Base-by-base conservation (phyloP, 2,113 vertebrate species). In the Piprites chloris region DNA sequence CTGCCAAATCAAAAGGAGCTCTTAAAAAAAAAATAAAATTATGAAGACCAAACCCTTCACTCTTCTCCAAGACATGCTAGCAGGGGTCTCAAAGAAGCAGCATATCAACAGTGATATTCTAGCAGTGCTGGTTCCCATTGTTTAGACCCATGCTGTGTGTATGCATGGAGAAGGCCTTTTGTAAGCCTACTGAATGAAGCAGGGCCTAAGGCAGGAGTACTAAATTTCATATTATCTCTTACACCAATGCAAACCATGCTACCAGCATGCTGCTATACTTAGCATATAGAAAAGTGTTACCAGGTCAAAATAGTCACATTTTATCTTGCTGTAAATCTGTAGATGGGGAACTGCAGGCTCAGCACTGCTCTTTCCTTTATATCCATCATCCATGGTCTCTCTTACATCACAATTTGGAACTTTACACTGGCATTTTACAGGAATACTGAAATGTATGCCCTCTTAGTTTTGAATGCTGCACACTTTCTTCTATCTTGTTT, bases 51-150 rank as follows among this genome's bases (percentile, higher is more conserved):
- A 63, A 69, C 15, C 4, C n/a, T 82, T 82, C 49, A 8, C 44
- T 82, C 41, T 55, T 73, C 16, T 58, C 58, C 55, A 55, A 62
- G 35, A 46, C 19, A 12, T 63, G 32, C 41, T 58, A 76, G 9
- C 14, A 63, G 35, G 12, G 13, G 13, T 61, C 21, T 65, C 58
- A 68, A 69, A 85, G 52, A 16, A 78, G 37, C 56, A 71, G 8
- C 13, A 9, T 12, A 32, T 32, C 9, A 53, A 22, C 1, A 5
- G 24, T 37, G 17, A 9, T 47, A 47, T 68, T 93, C 39, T 30
- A 37, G 42, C 0, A 0, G 1, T 1, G 13, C 13, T 55, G 17
- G 2, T 12, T 20, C 5, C 4, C 13, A 8, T 66, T 68, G 2
- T 32, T 68, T 67, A 67, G 42, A 41, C 26, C 13, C 71, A 6